phyloP scores from a whole-genome alignment of 2,113 vertebrate genomes.

The Acinonyx jubatus region DNA sequence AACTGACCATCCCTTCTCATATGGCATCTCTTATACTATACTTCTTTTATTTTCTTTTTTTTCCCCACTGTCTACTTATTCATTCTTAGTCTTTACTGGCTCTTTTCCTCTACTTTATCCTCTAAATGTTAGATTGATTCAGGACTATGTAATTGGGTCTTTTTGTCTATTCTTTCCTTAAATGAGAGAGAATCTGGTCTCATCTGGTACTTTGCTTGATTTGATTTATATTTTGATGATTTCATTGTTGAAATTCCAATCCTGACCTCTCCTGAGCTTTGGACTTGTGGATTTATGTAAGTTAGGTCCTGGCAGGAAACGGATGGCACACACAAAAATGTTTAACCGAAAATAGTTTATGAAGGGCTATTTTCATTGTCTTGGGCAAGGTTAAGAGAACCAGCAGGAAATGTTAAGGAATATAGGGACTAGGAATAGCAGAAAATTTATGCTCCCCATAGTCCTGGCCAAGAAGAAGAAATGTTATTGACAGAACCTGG shows the following conservation, averaged over 20 bases:
- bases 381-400: background rate
- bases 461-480: background rate
- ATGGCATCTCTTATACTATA: background rate
- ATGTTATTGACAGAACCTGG: background rate
- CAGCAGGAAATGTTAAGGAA: background rate
- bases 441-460: background rate
- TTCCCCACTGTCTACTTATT: background rate
- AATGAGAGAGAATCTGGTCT: background rate
- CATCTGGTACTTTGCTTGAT: background rate
- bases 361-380: background rate
- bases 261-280: background rate
- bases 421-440: background rate
- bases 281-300: background rate
- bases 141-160: background rate
- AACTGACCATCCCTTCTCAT: background rate
- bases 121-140: background rate
- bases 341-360: conserved; percentile 15
- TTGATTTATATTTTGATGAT: background rate
- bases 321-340: background rate
- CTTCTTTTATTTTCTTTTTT: conserved; percentile 9
- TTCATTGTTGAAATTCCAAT: conserved; percentile 26
- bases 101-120: background rate
- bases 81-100: background rate
- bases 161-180: background rate
- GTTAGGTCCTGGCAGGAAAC: background rate